A percentile compares a stretch with the other conserved stretches of the same genome.
phyloP scores from a whole-genome alignment of 2,113 vertebrate species.

The Eulacestoma nigropectus region DNA sequence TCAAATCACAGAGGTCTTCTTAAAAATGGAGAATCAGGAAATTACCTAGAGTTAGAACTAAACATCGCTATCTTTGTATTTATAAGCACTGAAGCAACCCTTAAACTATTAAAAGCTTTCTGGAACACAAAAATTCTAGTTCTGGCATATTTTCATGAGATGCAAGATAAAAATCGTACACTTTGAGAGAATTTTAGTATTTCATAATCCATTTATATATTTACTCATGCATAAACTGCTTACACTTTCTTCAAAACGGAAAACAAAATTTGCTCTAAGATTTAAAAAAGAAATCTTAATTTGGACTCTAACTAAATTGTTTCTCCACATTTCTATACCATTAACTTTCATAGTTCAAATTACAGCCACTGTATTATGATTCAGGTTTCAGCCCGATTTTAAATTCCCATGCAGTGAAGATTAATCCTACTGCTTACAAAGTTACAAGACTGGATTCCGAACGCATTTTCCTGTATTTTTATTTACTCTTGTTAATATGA shows the following conservation, averaged over 20 bases:
- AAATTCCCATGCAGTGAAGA: slow-evolving; percentile 33
- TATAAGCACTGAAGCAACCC: not conserved
- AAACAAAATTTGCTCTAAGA: not conserved
- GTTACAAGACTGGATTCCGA: slow-evolving; percentile 62
- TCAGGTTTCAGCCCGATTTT: not conserved
- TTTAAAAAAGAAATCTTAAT: not conserved
- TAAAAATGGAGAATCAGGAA: not conserved
- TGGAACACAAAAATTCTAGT: slow-evolving; percentile 1
- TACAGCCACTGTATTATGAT: not conserved
- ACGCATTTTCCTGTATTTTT: slow-evolving; percentile 58
- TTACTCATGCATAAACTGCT: not conserved
- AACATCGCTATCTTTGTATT: not conserved
- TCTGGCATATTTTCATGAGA: slow-evolving; percentile 35
- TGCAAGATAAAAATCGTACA: slow-evolving; percentile 13
- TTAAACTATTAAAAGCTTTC: slow-evolving; percentile 25
- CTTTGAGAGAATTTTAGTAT: not conserved
- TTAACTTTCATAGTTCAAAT: slow-evolving; percentile 42
- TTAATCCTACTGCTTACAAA: slow-evolving; percentile 57
- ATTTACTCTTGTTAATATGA: slow-evolving; percentile 68
- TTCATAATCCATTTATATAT: not conserved
- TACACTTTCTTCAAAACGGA: not conserved
- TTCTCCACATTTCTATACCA: slow-evolving; percentile 19
- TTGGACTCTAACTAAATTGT: not conserved
- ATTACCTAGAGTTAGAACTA: slow-evolving; percentile 6
- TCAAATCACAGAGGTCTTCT: not conserved